Percentiles rank a stretch among this genome's conserved stretches.
Evolutionary conservation across 1,140 invertebrate genomes (phyloP).

Genomic region (Drosophila pseudoobscura): DNA sequence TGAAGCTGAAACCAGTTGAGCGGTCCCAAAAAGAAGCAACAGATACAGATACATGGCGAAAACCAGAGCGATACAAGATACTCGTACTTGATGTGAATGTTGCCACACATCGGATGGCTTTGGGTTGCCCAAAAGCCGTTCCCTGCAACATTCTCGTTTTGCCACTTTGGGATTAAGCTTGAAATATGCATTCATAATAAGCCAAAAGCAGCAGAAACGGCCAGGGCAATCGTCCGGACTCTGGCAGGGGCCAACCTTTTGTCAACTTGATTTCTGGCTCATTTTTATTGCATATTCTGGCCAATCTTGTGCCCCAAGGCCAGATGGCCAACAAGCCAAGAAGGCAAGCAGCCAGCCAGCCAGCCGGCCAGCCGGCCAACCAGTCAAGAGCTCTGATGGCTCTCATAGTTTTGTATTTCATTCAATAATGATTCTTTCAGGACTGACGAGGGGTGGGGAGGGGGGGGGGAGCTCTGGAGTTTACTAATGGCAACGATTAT

Average conservation of each 20-base stretch:
- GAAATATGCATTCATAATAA: constrained; percentile 79
- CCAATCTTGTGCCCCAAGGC: constrained; percentile 63
- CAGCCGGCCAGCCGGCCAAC: neutral
- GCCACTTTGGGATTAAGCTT: constrained; percentile 79
- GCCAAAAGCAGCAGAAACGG: constrained; percentile 31
- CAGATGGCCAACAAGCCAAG: constrained; percentile 20
- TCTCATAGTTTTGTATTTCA: constrained; percentile 46
- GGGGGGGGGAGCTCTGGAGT: neutral
- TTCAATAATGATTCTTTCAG: constrained; percentile 19
- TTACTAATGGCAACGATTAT: constrained; percentile 58
- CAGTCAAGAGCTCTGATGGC: constrained; percentile 36
- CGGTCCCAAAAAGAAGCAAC: constrained; percentile 29
- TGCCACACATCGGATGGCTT: constrained; percentile 42
- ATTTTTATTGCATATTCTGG: constrained; percentile 60
- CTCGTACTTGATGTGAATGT: constrained; percentile 51
- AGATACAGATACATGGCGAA: constrained; percentile 59
- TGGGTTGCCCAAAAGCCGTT: constrained; percentile 63
- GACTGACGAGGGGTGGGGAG: neutral
- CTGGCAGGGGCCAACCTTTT: constrained; percentile 43
- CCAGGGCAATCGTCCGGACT: neutral
- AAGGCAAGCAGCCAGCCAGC: no score
- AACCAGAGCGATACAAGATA: constrained; percentile 64
- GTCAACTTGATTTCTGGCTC: constrained; percentile 60
- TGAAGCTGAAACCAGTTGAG: constrained; percentile 63
- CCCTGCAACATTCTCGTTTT: constrained; percentile 76